Evolutionary conservation across 2,797 vertebrate genomes (phyloP).

Genomic region (Cirrhinus molitorella): DNA sequence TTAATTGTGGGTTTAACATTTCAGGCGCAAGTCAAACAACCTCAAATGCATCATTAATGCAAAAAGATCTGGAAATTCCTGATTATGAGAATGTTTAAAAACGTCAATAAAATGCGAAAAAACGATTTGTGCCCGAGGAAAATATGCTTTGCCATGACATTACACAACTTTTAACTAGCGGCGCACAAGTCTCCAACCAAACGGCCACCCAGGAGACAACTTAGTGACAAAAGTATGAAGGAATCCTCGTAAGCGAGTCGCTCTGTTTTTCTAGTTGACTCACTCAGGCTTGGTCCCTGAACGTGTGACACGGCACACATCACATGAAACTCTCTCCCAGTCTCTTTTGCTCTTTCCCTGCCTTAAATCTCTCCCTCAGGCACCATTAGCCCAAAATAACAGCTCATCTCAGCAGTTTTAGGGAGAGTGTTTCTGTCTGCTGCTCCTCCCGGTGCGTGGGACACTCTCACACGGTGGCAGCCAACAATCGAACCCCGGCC

Average conservation of each 20-base stretch:
- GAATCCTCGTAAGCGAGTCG: conserved; percentile 51
- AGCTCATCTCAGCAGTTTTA: conserved; percentile 59
- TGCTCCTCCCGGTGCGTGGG: conserved; percentile 35
- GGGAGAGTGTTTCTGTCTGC: conserved; percentile 49
- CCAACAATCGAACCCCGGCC: conserved; percentile 15
- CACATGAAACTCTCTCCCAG: conserved; percentile 44
- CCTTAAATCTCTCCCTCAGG: conserved; percentile 46
- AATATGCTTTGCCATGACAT: conserved; percentile 23
- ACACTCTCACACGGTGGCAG: conserved; percentile 24
- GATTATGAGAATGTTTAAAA: conserved; percentile 53
- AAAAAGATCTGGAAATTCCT: conserved; percentile 47
- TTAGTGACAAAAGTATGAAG: conserved; percentile 42
- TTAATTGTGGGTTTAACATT: conserved; percentile 50
- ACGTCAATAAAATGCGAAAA: conserved; percentile 46
- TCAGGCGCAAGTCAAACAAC: conserved; percentile 38
- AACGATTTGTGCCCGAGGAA: conserved; percentile 14
- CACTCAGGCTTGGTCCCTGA: conserved; percentile 44
- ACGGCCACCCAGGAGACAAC: conserved; percentile 55
- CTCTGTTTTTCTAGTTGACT: conserved; percentile 58
- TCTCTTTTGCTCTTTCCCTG: conserved; percentile 42
- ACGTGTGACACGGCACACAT: conserved; percentile 49
- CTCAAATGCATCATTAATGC: conserved; percentile 51
- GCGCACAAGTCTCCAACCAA: conserved; percentile 33
- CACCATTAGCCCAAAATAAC: conserved; percentile 55
- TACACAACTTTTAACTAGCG: conserved; percentile 37